Percentiles rank a stretch among this genome's conserved stretches.
Conservation (phyloP, 2,888 invertebrate genomes). For the Trichacis sp. region DNA sequence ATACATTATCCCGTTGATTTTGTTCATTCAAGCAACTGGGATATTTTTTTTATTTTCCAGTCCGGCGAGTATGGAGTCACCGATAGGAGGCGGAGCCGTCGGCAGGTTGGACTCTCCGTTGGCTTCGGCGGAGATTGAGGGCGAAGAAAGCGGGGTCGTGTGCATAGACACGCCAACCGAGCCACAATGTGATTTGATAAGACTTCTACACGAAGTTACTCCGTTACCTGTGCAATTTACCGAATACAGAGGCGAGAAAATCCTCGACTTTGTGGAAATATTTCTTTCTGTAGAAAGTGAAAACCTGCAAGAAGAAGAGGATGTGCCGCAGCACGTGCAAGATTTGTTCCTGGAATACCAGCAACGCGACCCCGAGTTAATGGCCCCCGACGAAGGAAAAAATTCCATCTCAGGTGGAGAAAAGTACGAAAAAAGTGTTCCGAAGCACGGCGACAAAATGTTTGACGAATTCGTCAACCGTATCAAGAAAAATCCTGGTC, state of each 20-base stretch:
- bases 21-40: too few relatives aligned
- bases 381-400: constrained; percentile 54
- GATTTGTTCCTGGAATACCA: constrained; percentile 76
- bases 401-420: constrained; percentile 71
- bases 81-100: constrained; percentile 71
- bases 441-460: constrained; percentile 85
- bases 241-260: constrained; percentile 59
- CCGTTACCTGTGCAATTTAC: constrained; percentile 69
- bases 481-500: constrained; percentile 82
- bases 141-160: constrained; percentile 82
- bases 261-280: constrained; percentile 69
- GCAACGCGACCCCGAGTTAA: constrained; percentile 62
- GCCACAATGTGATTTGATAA: constrained; percentile 78
- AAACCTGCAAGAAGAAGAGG: constrained; percentile 54
- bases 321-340: constrained; percentile 74
- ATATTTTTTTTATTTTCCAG: constrained; percentile 46
- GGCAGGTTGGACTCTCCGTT: constrained; percentile 73
- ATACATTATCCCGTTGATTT: background rate
- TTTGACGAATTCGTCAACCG: constrained; percentile 84
- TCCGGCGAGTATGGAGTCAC: constrained; percentile 63
- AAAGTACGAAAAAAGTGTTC: constrained; percentile 82
- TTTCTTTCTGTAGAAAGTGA: constrained; percentile 77
- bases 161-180: constrained; percentile 81
- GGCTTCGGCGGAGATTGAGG: constrained; percentile 86
- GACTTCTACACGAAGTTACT: constrained; percentile 78